Evolutionary conservation across 2,797 vertebrate genomes (phyloP), one percentile per base, ranked within the genome.

Genomic region (Typhlichthys subterraneus): DNA sequence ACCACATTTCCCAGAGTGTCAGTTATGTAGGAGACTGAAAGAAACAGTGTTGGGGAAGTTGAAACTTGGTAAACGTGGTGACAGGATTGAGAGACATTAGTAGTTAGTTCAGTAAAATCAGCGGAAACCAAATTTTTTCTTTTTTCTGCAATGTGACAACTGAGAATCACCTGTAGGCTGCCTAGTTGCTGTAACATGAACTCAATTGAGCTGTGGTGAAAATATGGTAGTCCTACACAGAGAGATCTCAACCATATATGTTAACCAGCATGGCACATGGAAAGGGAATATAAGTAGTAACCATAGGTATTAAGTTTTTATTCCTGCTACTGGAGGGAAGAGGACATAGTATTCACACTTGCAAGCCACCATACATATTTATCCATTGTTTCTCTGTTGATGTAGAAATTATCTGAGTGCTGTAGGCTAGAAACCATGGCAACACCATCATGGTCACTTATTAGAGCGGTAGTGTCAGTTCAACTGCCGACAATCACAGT

Each of bases 231-330:
- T 7, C 5, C 38, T 42, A 42, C 38, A 70, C 67, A 12, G 13
- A 45, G 42, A 50, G 59, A 46, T 8, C 57, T 45, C 45, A 64
- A 69, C 76, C 66, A 64, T 58, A 65, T 59, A 58, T 51, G 63
- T 49, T n/a, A n/a, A 60, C 59, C 57, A 56, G 42, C 65, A 57
- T 53, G 49, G 69, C 38, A 65, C 75, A 69, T 60, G 69, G 38
- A 14, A 19, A 65, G 70, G 53, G 63, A 69, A 79, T 60, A 77
- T 78, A 75, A 45, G 67, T 79, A 57, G 76, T 29, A 29, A 4
- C 23, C 23, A 50, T 75, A 73, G 73, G 82, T 62, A 84, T 87
- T 83, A 82, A 75, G 78, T 78, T 83, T 78, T 85, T 91, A 89
- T 90, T 88, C 87, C 81, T 1, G 57, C 70, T 79, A 79, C 70